Percentiles rank a stretch among this genome's conserved stretches.
Evolutionary conservation across 2,797 vertebrate genomes (phyloP).

Genomic region (Leptoclinus maculatus): DNA sequence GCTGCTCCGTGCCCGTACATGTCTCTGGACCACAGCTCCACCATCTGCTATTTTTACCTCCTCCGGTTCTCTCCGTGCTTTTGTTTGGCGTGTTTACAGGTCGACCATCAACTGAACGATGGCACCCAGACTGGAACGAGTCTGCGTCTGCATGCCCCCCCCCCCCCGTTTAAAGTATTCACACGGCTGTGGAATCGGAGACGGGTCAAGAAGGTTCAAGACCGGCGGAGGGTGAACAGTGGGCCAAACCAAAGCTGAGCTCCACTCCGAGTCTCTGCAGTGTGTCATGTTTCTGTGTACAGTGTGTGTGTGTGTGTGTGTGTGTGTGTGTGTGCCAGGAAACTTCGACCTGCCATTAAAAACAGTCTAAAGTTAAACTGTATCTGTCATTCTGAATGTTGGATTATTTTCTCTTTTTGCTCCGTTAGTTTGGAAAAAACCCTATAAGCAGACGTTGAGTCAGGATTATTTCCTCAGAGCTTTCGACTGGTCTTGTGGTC

Average conservation of each 20-base stretch:
- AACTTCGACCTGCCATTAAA: too few species aligned
- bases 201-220: conserved; percentile 10
- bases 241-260: conserved; percentile 1
- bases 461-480: too few species aligned
- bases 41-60: conserved; percentile 62
- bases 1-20: conserved; percentile 48
- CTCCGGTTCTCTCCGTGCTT: conserved; percentile 26
- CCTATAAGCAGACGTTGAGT: too few species aligned
- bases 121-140: neutral
- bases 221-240: neutral
- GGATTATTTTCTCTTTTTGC: conserved; percentile 1
- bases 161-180: conserved; percentile 63
- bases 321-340: neutral
- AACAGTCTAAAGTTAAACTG: conserved; percentile 32
- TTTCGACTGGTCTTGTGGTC: too few species aligned
- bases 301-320: conserved; percentile 36
- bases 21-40: conserved; percentile 15
- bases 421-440: too few species aligned
- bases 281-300: conserved; percentile 47
- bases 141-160: neutral
- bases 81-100: conserved; percentile 64
- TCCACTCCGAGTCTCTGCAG: conserved; percentile 1
- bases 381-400: neutral
- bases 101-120: conserved; percentile 50
- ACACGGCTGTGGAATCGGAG: conserved; percentile 69